Conservation (phyloP, 2,888 invertebrate genomes). For the Acleris laterana region DNA sequence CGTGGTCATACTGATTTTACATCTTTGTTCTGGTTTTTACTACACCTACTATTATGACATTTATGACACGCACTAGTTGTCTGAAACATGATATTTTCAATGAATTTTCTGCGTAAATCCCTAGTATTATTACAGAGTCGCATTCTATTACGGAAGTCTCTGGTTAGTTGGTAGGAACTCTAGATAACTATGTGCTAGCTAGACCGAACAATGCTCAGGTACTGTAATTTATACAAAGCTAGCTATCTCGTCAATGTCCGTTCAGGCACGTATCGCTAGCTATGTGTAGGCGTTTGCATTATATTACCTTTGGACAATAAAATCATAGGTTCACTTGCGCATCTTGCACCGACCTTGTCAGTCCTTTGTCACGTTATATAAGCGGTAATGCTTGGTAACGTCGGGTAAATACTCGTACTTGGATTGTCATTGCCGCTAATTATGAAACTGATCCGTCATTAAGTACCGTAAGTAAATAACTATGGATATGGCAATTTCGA, state of each 20-base stretch:
- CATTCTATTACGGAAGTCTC: conserved; percentile 25
- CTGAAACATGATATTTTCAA: neutral
- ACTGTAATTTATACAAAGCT: neutral
- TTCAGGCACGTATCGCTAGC: conserved; percentile 2
- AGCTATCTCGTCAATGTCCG: neutral
- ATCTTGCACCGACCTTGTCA: conserved; percentile 18
- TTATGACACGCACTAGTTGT: neutral
- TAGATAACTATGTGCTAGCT: conserved; percentile 12
- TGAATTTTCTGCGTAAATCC: conserved; percentile 1
- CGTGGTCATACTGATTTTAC: neutral
- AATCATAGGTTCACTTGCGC: conserved; percentile 14
- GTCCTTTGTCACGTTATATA: conserved; percentile 32
- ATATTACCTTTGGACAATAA: conserved; percentile 22
- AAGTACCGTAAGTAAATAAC: neutral
- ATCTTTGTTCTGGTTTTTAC: neutral
- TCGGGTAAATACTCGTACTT: conserved; percentile 4
- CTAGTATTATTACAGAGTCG: conserved; percentile 5
- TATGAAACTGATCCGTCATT: conserved; percentile 7
- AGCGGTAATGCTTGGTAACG: conserved; percentile 26
- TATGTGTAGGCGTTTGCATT: conserved; percentile 5
- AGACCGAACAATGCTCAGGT: no score
- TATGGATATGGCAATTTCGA: neutral
- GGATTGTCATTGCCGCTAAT: conserved; percentile 15
- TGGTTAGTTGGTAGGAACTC: neutral
- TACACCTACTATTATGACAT: neutral